These are phyloP conservation scores for Brenthis ino DNA, from an alignment of 2,888 invertebrate genomes.

Conservation along the genomic window DNA sequence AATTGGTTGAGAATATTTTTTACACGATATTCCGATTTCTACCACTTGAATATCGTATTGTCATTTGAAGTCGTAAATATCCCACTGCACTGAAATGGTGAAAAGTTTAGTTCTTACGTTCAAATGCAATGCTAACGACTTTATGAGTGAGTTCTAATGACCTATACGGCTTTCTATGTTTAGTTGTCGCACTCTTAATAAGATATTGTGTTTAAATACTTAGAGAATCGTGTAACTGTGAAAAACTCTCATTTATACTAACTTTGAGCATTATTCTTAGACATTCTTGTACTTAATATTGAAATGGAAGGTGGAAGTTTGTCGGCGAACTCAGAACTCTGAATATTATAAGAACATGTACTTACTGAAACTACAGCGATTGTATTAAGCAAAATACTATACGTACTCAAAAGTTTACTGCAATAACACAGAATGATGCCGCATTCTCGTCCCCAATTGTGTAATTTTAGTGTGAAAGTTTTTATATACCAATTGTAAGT, in stretches of 20 bases:
- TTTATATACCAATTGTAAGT: constrained; percentile 24
- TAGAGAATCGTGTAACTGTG: constrained; percentile 18
- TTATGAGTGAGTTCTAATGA: constrained; percentile 37
- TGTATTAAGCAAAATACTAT: constrained; percentile 61
- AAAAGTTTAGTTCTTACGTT: constrained; percentile 35
- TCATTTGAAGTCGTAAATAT: constrained; percentile 30
- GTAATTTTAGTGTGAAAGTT: constrained; percentile 47
- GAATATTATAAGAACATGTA: constrained; percentile 63
- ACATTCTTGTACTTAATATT: constrained; percentile 62
- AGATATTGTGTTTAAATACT: constrained; percentile 23
- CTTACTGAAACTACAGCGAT: constrained; percentile 57
- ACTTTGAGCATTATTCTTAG: constrained; percentile 59
- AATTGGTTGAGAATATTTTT: background rate
- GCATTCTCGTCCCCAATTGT: constrained; percentile 45
- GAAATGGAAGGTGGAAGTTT: constrained; percentile 69
- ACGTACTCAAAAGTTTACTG: constrained; percentile 39
- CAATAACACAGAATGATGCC: constrained; percentile 39
- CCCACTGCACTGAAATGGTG: constrained; percentile 24
- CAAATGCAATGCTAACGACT: constrained; percentile 38
- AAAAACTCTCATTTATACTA: constrained; percentile 48
- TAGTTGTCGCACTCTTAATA: background rate
- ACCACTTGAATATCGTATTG: constrained; percentile 23
- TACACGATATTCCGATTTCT: background rate
- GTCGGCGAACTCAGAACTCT: constrained; percentile 59
- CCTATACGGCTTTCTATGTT: constrained; percentile 29